Evolutionary conservation across 1,140 invertebrate genomes (phyloP), one percentile per base, ranked within the genome.

Genomic region (Leptoteleia sp.): DNA sequence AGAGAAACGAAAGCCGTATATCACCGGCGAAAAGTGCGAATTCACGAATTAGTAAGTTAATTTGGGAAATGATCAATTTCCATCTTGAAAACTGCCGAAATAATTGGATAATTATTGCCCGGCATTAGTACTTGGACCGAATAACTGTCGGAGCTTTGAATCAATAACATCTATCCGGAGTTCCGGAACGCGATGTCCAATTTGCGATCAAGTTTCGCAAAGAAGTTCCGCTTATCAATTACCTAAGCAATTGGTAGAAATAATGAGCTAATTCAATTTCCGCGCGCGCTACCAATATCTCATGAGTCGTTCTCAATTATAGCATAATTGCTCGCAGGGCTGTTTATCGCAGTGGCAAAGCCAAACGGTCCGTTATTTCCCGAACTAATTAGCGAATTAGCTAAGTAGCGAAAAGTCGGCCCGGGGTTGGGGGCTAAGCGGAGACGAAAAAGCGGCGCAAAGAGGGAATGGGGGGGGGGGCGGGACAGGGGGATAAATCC

Each of bases 361-460:
- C 13, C 11, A 40, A 64, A 50, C 22, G 33, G 13, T 40, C 6
- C 31, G n/a, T 67, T 67, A 45, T 61, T n/a, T 47, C 16, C 13
- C 55, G 15, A 68, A 67, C 72, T 67, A 67, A 78, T 78, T 67
- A 78, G 45, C 54, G 15, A 67, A 65, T 67, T 48, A 48, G 57
- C 38, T 48, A 68, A 70, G 64, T 68, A 64, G 19, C 33, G 50
- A 76, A 42, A 67, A 57, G 45, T 76, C 55, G 22, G 35, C 13
- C 29, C 17, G 54, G 8, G 47, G 40, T 27, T 35, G 19, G 12
- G 27, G 12, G 27, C 12, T 17, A 27, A 52, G 31, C 12, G 13
- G 11, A 6, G 29, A 38, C 27, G 43, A 77, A 70, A 77, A 70
- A 70, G 65, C 52, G 29, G 12, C 6, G 5, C 8, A 37, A 38